Evolutionary conservation across 2,888 invertebrate genomes (phyloP).

Genomic region (Parasteatoda lunata): DNA sequence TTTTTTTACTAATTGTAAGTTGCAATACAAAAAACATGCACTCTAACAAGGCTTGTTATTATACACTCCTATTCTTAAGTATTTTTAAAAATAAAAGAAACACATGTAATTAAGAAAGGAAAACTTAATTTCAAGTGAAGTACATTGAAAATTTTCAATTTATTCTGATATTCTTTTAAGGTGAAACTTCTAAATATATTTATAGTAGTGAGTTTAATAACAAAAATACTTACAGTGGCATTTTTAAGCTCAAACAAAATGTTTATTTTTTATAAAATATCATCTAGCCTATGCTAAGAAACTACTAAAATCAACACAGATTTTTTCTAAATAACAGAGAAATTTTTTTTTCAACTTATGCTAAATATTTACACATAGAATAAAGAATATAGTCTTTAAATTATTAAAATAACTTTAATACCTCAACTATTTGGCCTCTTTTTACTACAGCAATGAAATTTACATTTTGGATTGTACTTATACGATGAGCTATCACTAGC

Average conservation of each 20-base stretch:
- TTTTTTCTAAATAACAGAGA: not conserved
- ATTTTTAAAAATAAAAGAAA: too few species aligned
- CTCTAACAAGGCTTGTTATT: too few species aligned
- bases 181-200: too few species aligned
- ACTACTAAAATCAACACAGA: not conserved
- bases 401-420: constrained; percentile 73
- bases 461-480: constrained; percentile 92
- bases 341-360: not conserved
- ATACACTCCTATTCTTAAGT: too few species aligned
- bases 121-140: too few species aligned
- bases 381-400: not conserved
- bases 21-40: too few species aligned
- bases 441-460: constrained; percentile 92
- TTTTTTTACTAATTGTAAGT: too few species aligned
- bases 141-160: too few species aligned
- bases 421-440: constrained; percentile 88
- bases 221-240: too few species aligned
- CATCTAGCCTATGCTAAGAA: not conserved
- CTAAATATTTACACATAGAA: not conserved
- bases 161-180: too few species aligned
- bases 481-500: constrained; percentile 93
- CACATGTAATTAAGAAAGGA: too few species aligned
- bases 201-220: too few species aligned
- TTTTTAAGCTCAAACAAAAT: not conserved
- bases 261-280: not conserved